A percentile compares a stretch with the other conserved stretches of the same genome.
Evolutionary conservation across 1,140 invertebrate genomes (phyloP).

Genomic region (Drosophila nebulosa): DNA sequence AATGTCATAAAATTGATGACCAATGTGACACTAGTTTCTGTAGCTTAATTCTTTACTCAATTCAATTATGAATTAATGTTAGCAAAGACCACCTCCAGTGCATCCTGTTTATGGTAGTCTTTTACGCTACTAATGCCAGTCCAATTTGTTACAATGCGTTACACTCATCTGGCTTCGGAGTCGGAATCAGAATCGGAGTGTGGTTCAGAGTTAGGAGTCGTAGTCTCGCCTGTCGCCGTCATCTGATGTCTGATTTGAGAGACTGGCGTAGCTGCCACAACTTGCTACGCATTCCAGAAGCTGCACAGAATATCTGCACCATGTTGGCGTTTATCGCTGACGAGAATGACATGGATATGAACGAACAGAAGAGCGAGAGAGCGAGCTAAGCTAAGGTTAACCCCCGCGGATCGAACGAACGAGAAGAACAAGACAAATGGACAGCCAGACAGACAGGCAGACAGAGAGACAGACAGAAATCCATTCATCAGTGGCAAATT

Average conservation of each 20-base stretch:
- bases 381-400: slow-evolving; percentile 1
- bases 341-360: slow-evolving; percentile 33
- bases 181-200: slow-evolving; percentile 2
- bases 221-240: slow-evolving; percentile 10
- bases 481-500: slow-evolving; percentile 81
- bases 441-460: slow-evolving; percentile 37
- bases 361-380: background rate
- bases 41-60: slow-evolving; percentile 3
- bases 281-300: slow-evolving; percentile 80
- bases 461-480: too few species aligned
- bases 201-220: too few species aligned
- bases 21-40: slow-evolving; percentile 31
- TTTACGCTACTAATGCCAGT: slow-evolving; percentile 71
- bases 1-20: slow-evolving; percentile 53
- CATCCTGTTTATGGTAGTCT: background rate
- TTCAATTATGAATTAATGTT: slow-evolving; percentile 30
- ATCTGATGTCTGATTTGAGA: slow-evolving; percentile 50
- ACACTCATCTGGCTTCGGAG: slow-evolving; percentile 27
- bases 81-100: background rate
- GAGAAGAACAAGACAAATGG: background rate
- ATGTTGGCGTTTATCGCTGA: slow-evolving; percentile 61
- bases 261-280: slow-evolving; percentile 45
- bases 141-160: slow-evolving; percentile 71
- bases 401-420: background rate
- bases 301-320: slow-evolving; percentile 80